Percentiles rank a stretch among this genome's conserved stretches.
phyloP scores from a whole-genome alignment of 2,797 vertebrate genomes.

The Crocidura indochinensis region DNA sequence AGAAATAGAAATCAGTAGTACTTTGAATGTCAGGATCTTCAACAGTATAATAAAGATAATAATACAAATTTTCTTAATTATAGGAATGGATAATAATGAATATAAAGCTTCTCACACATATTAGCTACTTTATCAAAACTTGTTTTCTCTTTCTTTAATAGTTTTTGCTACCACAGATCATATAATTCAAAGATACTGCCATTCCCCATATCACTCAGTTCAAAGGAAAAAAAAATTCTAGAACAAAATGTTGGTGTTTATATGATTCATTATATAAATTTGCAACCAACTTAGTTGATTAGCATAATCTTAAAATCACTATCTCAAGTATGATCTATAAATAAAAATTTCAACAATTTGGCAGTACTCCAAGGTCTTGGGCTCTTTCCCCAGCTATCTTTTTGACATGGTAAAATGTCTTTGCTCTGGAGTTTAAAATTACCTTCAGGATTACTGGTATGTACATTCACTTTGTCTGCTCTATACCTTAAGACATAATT shows the following conservation, averaged over 20 bases:
- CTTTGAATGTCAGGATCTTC: background rate
- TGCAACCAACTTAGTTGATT: background rate
- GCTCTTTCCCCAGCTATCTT: background rate
- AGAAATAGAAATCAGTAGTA: slow-evolving; percentile 31
- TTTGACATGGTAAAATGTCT: background rate
- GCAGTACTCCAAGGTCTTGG: background rate
- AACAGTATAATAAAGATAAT: slow-evolving; percentile 20
- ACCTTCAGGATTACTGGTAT: background rate
- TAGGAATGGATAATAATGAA: background rate
- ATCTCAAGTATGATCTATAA: background rate
- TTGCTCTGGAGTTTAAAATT: background rate
- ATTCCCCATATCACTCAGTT: background rate
- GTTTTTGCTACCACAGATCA: slow-evolving; percentile 22
- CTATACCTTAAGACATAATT: background rate
- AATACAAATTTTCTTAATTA: slow-evolving; percentile 63
- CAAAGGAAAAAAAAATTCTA: slow-evolving; percentile 26
- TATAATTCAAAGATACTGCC: background rate
- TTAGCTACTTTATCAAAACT: slow-evolving; percentile 21
- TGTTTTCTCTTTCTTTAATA: background rate
- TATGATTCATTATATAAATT: background rate
- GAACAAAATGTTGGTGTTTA: slow-evolving; percentile 24
- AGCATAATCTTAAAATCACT: background rate
- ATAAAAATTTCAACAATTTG: too few relatives aligned
- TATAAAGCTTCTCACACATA: slow-evolving; percentile 20
- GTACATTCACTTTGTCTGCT: background rate